Conservation (phyloP, 2,113 vertebrate genomes). For the Sturnus vulgaris region DNA sequence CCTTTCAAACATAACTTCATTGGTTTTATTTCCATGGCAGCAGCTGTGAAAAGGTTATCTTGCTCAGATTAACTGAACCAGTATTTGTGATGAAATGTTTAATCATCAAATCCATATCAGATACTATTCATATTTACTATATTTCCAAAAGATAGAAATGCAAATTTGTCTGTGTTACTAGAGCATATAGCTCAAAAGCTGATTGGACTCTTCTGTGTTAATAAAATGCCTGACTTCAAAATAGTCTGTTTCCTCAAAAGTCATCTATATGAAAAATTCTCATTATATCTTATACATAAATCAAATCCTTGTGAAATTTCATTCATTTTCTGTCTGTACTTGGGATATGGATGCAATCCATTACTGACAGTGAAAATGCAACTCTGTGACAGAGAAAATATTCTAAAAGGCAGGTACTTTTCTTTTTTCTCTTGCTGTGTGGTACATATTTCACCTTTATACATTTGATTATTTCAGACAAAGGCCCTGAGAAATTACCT, state of each 20-base stretch:
- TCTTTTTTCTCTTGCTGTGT: not conserved
- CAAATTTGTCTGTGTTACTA: not conserved
- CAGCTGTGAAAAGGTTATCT: conserved; percentile 35
- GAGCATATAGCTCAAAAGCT: not conserved
- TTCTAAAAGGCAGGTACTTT: not conserved
- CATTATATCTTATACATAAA: conserved; percentile 32
- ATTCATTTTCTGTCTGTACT: not conserved
- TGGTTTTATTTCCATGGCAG: conserved; percentile 35
- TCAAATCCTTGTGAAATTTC: conserved; percentile 12
- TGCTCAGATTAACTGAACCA: not conserved
- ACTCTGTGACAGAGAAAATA: not conserved
- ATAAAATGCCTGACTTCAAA: conserved; percentile 17
- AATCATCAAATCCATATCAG: not conserved
- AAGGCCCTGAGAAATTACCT: not conserved
- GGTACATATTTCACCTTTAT: not conserved
- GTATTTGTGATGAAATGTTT: conserved; percentile 18
- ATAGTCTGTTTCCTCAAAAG: not conserved
- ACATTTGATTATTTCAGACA: not conserved
- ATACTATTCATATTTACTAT: not conserved
- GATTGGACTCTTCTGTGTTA: not conserved
- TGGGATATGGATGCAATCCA: not conserved
- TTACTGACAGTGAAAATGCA: not conserved
- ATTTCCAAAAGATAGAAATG: not conserved
- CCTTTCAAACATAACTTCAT: conserved; percentile 22
- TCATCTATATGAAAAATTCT: conserved; percentile 7